Percentiles rank a stretch among this genome's conserved stretches.
phyloP scores from a whole-genome alignment of 2,888 invertebrate genomes.

The Strigamia maritima region DNA sequence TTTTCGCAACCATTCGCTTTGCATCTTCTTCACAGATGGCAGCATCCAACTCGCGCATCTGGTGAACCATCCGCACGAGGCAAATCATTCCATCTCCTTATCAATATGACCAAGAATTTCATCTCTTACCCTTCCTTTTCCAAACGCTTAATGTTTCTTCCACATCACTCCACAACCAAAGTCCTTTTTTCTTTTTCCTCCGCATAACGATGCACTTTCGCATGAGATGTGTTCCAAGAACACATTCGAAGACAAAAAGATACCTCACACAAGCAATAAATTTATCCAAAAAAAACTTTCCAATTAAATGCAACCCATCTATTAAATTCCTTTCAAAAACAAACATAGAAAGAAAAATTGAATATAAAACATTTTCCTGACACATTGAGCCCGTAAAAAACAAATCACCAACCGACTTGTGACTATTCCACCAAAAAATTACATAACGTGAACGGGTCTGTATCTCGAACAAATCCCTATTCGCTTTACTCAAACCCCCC shows the following conservation, averaged over 20 bases:
- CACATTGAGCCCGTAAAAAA: neutral
- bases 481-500: neutral
- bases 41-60: constrained; percentile 3
- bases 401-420: constrained; percentile 6
- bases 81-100: constrained; percentile 27
- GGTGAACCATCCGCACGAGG: neutral
- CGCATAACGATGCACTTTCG: constrained; percentile 20
- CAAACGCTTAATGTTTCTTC: constrained; percentile 21
- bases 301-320: neutral
- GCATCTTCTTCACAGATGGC: constrained; percentile 21
- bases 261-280: constrained; percentile 4
- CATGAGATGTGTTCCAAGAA: constrained; percentile 9
- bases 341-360: neutral
- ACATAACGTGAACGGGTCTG: neutral
- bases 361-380: neutral
- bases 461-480: neutral
- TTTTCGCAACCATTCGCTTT: neutral
- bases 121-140: constrained; percentile 24
- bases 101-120: constrained; percentile 24
- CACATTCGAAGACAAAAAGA: constrained; percentile 21
- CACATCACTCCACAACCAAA: constrained; percentile 21
- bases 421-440: constrained; percentile 21
- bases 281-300: neutral
- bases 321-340: neutral
- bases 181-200: neutral